A percentile compares a stretch with the other conserved stretches of the same genome.
These are phyloP conservation scores for Acipenser transmontanus DNA, from an alignment of 2,797 vertebrate genomes.

Conservation along the genomic window DNA sequence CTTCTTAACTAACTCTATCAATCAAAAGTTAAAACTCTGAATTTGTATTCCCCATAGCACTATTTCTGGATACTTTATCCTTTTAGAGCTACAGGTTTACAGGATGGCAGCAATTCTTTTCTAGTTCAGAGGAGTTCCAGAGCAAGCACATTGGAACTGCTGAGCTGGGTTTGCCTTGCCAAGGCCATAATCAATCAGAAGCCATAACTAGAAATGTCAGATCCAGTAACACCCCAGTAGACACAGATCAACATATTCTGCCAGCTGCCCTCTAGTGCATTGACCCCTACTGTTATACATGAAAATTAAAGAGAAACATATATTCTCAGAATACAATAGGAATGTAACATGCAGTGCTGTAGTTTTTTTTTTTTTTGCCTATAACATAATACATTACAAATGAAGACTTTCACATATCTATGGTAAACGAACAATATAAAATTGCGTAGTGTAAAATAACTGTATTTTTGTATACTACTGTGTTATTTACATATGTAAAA, in stretches of 20 bases:
- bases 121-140: slow-evolving; percentile 16
- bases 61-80: not conserved
- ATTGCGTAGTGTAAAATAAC: too few species aligned
- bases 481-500: too few species aligned
- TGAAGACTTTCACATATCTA: too few species aligned
- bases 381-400: too few species aligned
- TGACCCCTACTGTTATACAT: slow-evolving; percentile 10
- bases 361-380: too few species aligned
- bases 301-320: not conserved
- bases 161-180: slow-evolving; percentile 24
- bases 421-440: too few species aligned
- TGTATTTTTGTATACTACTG: too few species aligned
- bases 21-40: too few species aligned
- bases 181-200: slow-evolving; percentile 36
- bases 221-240: slow-evolving; percentile 22
- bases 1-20: too few species aligned
- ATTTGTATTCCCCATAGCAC: not conserved
- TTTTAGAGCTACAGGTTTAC: not conserved
- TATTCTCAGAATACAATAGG: too few species aligned
- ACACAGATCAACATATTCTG: slow-evolving; percentile 32
- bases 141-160: slow-evolving; percentile 29
- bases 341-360: too few species aligned
- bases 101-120: slow-evolving; percentile 1
- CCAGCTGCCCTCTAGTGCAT: slow-evolving; percentile 21
- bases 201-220: slow-evolving; percentile 31